Evolutionary conservation across 2,113 vertebrate genomes (phyloP).

Genomic region (Edolisoma coerulescens): DNA sequence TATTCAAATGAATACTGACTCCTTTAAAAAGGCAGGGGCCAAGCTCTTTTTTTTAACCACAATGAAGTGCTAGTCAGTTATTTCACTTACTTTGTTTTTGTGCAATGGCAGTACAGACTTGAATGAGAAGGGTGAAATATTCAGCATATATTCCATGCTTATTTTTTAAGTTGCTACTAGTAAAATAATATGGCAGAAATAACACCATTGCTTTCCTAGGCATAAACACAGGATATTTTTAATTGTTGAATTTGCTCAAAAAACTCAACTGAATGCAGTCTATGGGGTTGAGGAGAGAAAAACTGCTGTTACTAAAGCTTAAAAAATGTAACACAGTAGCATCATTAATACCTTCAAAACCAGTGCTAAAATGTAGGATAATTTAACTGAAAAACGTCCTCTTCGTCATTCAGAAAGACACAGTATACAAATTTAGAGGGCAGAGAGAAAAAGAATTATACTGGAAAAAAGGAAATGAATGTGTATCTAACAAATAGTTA

Average conservation of each 20-base stretch:
- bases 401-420: not conserved
- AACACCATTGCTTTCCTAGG: not conserved
- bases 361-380: not conserved
- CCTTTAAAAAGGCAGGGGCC: not conserved
- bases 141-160: not conserved
- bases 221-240: not conserved
- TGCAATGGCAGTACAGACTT: not conserved
- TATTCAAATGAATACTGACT: not conserved
- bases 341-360: not conserved
- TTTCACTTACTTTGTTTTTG: not conserved
- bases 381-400: not conserved
- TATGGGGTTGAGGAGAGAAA: not conserved
- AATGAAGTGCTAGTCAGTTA: conserved; percentile 8
- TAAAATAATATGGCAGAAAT: not conserved
- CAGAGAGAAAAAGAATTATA: not conserved
- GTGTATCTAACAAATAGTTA: not conserved
- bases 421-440: not conserved
- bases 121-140: not conserved
- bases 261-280: not conserved
- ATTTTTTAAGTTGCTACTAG: not conserved
- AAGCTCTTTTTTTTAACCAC: not conserved
- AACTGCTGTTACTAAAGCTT: not conserved
- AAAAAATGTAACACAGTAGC: not conserved
- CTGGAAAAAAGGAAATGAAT: not conserved
- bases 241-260: not conserved